These are phyloP conservation scores for Coreius guichenoti DNA, from an alignment of 2,797 vertebrate genomes.

Conservation along the genomic window DNA sequence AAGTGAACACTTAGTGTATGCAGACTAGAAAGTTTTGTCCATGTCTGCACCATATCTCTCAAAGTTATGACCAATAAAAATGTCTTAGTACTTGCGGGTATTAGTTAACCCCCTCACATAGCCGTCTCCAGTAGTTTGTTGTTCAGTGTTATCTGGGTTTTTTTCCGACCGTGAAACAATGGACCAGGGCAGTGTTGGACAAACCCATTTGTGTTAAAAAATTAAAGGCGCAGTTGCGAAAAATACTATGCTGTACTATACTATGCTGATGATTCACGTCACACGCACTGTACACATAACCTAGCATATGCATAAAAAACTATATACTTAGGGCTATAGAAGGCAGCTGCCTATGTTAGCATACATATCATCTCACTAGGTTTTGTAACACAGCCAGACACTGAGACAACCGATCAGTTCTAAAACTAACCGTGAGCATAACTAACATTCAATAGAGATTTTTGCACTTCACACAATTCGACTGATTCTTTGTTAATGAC, in stretches of 20 bases:
- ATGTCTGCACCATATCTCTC: not conserved
- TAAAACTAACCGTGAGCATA: constrained; percentile 31
- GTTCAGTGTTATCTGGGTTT: not conserved
- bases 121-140: not conserved
- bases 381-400: not conserved
- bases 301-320: not conserved
- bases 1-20: not conserved
- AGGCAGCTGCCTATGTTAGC: not conserved
- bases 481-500: not conserved
- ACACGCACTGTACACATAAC: not conserved
- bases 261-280: not conserved
- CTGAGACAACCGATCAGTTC: constrained; percentile 13
- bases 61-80: not conserved
- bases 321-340: not conserved
- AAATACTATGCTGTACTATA: not conserved
- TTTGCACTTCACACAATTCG: constrained; percentile 22
- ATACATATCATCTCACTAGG: not conserved
- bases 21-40: not conserved
- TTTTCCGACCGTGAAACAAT: not conserved
- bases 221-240: not conserved
- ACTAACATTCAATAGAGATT: constrained; percentile 36
- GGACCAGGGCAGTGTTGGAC: not conserved
- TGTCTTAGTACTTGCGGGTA: not conserved
- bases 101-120: not conserved
- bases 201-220: not conserved